phyloP scores from a whole-genome alignment of 2,888 invertebrate genomes.

The Sabatieria punctata region DNA sequence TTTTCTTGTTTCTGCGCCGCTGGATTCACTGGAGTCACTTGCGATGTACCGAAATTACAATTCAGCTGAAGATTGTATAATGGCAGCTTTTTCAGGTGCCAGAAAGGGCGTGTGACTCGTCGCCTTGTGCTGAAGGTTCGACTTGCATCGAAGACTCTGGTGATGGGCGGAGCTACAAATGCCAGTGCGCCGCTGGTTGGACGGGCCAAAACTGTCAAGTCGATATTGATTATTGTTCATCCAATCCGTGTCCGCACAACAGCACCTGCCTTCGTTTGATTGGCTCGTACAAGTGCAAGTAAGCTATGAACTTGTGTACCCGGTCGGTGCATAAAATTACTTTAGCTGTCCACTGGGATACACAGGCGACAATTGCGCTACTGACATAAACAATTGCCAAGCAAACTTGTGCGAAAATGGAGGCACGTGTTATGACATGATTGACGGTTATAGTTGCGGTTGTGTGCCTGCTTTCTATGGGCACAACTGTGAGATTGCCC shows the following conservation, averaged over 20 bases:
- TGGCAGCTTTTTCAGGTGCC: background rate
- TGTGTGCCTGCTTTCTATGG: conserved; percentile 1
- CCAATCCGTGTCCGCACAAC: background rate
- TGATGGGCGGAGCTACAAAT: background rate
- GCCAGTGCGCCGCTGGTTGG: background rate
- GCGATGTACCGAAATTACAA: background rate
- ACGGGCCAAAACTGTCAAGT: background rate
- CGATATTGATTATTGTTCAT: background rate
- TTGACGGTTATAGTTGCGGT: background rate
- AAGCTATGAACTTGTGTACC: too few relatives aligned
- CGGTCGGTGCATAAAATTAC: too few relatives aligned
- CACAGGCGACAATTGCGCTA: background rate
- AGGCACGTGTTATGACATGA: background rate
- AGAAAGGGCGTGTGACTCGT: background rate
- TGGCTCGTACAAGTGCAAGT: too few relatives aligned
- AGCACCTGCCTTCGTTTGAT: background rate
- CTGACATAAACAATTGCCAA: background rate
- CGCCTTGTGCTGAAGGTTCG: background rate
- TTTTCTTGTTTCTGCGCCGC: background rate
- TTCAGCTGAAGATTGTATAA: background rate
- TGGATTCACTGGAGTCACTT: background rate
- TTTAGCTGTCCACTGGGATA: background rate
- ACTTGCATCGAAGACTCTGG: background rate
- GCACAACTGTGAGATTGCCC: background rate
- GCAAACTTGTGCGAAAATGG: background rate